Percentiles rank a stretch among this genome's conserved stretches.
Conservation (phyloP, 2,888 invertebrate genomes). For the Steinernema scapterisci region DNA sequence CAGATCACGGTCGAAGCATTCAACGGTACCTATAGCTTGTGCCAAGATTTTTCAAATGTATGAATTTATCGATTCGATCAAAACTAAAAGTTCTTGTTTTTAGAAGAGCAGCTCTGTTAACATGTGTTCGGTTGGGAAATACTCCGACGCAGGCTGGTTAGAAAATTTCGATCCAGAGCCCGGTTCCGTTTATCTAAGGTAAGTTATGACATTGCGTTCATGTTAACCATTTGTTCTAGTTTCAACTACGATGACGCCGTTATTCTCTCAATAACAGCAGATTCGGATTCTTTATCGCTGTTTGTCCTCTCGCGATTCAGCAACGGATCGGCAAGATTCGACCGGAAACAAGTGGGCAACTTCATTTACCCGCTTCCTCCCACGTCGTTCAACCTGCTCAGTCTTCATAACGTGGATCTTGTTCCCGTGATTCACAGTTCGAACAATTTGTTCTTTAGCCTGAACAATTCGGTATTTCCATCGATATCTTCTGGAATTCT, state of each 20-base stretch:
- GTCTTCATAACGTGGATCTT: neutral
- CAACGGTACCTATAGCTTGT: neutral
- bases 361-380: neutral
- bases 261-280: neutral
- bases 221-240: neutral
- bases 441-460: neutral
- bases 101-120: no score
- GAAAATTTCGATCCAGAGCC: neutral
- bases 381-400: neutral
- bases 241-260: neutral
- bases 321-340: neutral
- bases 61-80: neutral
- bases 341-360: neutral
- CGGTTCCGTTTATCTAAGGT: neutral
- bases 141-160: neutral
- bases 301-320: neutral
- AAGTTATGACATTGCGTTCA: neutral
- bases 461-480: slow-evolving; percentile 6
- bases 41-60: neutral
- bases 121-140: no score
- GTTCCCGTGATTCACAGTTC: slow-evolving; percentile 1
- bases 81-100: no score
- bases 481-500: no score
- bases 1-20: neutral
- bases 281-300: neutral